These are phyloP conservation scores for Himantopus leucocephalus DNA, from an alignment of 2,113 vertebrate species.

Conservation along the genomic window DNA sequence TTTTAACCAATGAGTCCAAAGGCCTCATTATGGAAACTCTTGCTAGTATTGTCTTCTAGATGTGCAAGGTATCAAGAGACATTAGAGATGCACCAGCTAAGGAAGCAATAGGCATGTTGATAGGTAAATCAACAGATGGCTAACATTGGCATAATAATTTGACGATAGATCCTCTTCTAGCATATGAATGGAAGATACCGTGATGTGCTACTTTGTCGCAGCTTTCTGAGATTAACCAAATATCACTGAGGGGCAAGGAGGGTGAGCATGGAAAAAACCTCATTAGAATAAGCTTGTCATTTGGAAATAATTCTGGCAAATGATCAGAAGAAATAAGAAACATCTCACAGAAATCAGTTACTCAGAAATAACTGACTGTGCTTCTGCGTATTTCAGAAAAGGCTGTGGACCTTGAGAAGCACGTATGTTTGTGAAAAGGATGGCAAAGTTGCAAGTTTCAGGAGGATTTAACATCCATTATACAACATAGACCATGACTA, in stretches of 20 bases:
- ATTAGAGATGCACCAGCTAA: not conserved
- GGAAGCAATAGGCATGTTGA: not conserved
- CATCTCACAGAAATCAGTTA: not conserved
- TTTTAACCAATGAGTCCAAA: not conserved
- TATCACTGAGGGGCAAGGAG: not conserved
- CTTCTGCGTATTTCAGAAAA: not conserved
- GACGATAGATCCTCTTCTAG: not conserved
- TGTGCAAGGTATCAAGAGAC: too few species aligned
- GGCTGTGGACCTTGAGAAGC: not conserved
- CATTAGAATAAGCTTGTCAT: not conserved
- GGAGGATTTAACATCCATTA: not conserved
- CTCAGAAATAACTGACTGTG: too few species aligned
- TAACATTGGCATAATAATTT: not conserved
- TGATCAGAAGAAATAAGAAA: not conserved
- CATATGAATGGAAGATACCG: not conserved
- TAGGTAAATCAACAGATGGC: not conserved
- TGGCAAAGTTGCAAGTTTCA: not conserved
- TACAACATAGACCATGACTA: not conserved
- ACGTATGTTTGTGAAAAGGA: not conserved
- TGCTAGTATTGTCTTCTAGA: too few species aligned
- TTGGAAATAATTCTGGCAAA: not conserved
- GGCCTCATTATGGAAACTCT: too few species aligned
- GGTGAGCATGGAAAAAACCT: not conserved
- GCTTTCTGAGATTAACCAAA: not conserved
- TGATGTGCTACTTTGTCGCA: not conserved